Evolutionary conservation across 2,113 vertebrate species (phyloP), one percentile per base, ranked within the genome.

Genomic region (Neolamprologus sp.): DNA sequence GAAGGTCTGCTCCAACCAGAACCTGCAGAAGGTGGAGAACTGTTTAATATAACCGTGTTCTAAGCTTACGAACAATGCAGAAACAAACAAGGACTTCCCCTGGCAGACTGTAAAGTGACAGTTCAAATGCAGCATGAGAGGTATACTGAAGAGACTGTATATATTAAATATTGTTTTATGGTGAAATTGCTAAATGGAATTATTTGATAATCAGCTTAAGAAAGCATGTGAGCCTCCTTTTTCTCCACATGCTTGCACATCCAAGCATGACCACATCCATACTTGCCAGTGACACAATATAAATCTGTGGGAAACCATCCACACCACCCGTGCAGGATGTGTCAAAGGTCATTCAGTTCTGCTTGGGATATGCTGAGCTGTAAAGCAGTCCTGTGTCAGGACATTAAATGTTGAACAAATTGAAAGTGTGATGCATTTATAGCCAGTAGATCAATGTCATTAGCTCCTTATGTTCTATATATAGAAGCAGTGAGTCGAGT

Each of bases 1-100:
- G 68, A 73, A 73, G 8, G 8, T 9, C 65, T 73, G 21, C 21
- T 45, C 2, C 65, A 45, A 42, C 37, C n/a, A 73, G 65, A 45
- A 45, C 37, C 65, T 73, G 21, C 65, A 26, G 2, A 23, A 73
- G 13, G 37, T 26, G 65, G 65, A 73, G 65, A 26, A 42, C 65
- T 16, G 65, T 9, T 73, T 73, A 1, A 73, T 73, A 17, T 17
- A 16, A 0, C 13, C 0, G 5, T 45, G 21, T 17, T 45, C 21
- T 73, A 42, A 73, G 13, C 40, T 45, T 23, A 26, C 8, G 1
- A 40, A 26, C 21, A 6, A 10, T 73, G 37, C 21, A 73, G 40
- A 45, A 26, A 23, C 37, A 42, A 73, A 73, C 65, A 23, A 68
- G 11, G n/a, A 17, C 13, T 45, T 26, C 40, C 13, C 13, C 40